phyloP scores from a whole-genome alignment of 1,140 invertebrate genomes.

The Acromyrmex charruanus region DNA sequence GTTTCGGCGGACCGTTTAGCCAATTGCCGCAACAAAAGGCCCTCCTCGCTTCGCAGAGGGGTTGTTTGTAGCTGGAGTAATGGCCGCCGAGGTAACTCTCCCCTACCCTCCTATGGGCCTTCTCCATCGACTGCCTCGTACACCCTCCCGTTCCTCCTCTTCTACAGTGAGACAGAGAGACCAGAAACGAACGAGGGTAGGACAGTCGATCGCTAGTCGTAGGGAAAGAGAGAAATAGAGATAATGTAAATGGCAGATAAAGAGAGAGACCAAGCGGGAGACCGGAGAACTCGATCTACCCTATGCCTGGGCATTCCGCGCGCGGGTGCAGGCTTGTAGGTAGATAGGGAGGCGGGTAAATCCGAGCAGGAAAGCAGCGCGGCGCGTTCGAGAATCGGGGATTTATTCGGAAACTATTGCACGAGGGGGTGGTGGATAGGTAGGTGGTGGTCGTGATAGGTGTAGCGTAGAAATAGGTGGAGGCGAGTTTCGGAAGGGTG shows the following conservation, averaged over 20 bases:
- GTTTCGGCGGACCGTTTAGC: constrained; percentile 82
- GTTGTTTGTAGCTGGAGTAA: constrained; percentile 85
- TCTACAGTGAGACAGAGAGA: constrained; percentile 38
- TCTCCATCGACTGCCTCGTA: constrained; percentile 62
- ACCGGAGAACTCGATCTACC: constrained; percentile 72
- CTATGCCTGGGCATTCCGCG: constrained; percentile 73
- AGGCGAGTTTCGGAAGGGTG: constrained; percentile 65
- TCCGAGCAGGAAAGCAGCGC: constrained; percentile 81
- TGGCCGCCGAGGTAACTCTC: constrained; percentile 81
- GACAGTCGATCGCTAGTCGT: constrained; percentile 51
- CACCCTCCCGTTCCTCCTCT: constrained; percentile 31
- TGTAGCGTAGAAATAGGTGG: constrained; percentile 69
- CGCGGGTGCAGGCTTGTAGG: constrained; percentile 73
- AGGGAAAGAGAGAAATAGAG: constrained; percentile 53
- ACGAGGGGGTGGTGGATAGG: constrained; percentile 65
- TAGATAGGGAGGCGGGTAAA: constrained; percentile 81
- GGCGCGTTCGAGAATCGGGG: constrained; percentile 82
- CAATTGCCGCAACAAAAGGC: constrained; percentile 85
- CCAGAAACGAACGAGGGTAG: constrained; percentile 20
- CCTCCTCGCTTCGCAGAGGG: constrained; percentile 82
- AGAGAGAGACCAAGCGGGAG: constrained; percentile 51
- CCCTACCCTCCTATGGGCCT: constrained; percentile 66
- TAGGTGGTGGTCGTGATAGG: constrained; percentile 61
- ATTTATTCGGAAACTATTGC: constrained; percentile 86
- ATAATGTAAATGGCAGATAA: constrained; percentile 58